Evolutionary conservation across 2,797 vertebrate genomes (phyloP).

Genomic region (Semaprochilodus insignis): DNA sequence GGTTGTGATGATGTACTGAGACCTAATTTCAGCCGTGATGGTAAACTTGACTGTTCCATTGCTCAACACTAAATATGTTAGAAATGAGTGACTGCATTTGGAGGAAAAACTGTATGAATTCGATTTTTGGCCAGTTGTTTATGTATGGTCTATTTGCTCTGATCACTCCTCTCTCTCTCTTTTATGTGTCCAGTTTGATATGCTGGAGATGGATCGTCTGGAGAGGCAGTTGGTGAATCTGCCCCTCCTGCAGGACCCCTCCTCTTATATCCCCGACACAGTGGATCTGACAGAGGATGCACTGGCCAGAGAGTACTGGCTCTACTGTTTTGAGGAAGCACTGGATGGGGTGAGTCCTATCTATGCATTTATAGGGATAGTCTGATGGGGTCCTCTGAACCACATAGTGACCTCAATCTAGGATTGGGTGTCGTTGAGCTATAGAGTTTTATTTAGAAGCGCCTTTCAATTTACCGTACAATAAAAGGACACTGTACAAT

Average conservation of each 20-base stretch:
- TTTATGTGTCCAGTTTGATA: slow-evolving; percentile 86
- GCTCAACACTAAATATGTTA: background rate
- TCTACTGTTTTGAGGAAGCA: slow-evolving; percentile 95
- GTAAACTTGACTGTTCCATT: background rate
- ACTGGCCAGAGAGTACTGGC: slow-evolving; percentile 94
- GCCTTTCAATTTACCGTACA: too few relatives aligned
- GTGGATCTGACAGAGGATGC: slow-evolving; percentile 94
- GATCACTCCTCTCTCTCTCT: background rate
- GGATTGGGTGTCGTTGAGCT: background rate
- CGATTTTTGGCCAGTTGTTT: background rate
- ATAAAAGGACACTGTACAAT: too few relatives aligned
- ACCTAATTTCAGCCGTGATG: background rate
- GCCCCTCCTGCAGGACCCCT: slow-evolving; percentile 90
- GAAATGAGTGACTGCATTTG: background rate
- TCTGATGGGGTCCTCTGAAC: background rate
- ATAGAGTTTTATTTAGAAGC: too few relatives aligned
- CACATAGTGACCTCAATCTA: background rate
- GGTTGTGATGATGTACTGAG: too few relatives aligned
- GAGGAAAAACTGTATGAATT: background rate
- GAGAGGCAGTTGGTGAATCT: slow-evolving; percentile 93
- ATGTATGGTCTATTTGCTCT: too few relatives aligned
- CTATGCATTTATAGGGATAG: background rate
- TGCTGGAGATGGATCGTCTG: slow-evolving; percentile 97
- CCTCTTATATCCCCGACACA: slow-evolving; percentile 94
- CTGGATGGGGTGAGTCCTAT: slow-evolving; percentile 87